These are phyloP conservation scores for Cantharis rufa DNA, from an alignment of 2,888 invertebrate species.

Conservation along the genomic window DNA sequence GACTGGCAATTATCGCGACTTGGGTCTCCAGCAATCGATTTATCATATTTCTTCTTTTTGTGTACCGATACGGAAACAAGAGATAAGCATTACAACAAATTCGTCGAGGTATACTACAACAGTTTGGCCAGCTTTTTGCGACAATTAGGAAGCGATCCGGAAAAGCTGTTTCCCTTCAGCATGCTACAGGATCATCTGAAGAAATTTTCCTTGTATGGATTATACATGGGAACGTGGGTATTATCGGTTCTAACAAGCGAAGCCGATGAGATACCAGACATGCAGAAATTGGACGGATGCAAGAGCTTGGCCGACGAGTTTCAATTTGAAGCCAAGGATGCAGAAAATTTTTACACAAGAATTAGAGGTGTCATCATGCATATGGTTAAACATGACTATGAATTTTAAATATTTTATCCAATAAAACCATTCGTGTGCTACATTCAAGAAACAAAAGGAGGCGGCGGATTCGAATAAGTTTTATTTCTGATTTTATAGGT, in stretches of 20 bases:
- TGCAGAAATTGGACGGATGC: slow-evolving; percentile 7
- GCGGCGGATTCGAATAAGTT: not conserved
- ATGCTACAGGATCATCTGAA: slow-evolving; percentile 38
- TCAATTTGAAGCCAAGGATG: slow-evolving; percentile 21
- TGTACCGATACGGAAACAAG: slow-evolving; percentile 42
- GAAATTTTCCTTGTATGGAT: slow-evolving; percentile 39
- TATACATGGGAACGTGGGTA: slow-evolving; percentile 36
- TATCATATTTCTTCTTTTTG: slow-evolving; percentile 44
- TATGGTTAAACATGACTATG: slow-evolving; percentile 3
- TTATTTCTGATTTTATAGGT: not conserved
- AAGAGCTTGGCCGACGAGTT: slow-evolving; percentile 20
- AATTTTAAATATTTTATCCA: not conserved
- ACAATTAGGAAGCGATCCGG: slow-evolving; percentile 37
- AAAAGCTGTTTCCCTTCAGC: slow-evolving; percentile 40
- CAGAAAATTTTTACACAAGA: slow-evolving; percentile 25
- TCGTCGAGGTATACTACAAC: slow-evolving; percentile 43
- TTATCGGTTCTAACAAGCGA: slow-evolving; percentile 38
- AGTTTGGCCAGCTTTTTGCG: slow-evolving; percentile 35
- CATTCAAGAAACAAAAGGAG: too few relatives aligned
- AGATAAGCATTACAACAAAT: slow-evolving; percentile 38
- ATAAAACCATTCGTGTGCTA: not conserved
- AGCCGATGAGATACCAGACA: slow-evolving; percentile 33
- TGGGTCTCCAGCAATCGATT: slow-evolving; percentile 41
- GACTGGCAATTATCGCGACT: slow-evolving; percentile 36
- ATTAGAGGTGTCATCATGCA: slow-evolving; percentile 23